phyloP scores from a whole-genome alignment of 2,888 invertebrate genomes.

The Polydrusus cervinus region DNA sequence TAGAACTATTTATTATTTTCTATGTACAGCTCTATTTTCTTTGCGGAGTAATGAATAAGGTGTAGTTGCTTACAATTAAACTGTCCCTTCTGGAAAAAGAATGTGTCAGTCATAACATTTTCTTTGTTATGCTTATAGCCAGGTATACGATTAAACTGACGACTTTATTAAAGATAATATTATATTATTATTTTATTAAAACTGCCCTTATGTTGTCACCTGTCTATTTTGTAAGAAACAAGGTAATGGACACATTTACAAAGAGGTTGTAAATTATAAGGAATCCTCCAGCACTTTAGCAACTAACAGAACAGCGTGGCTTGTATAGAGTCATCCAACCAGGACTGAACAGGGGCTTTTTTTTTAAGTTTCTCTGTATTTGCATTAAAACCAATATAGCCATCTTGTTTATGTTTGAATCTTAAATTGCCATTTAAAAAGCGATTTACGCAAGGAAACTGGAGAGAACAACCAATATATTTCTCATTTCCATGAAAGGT shows the following conservation, averaged over 20 bases:
- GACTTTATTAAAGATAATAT: background rate
- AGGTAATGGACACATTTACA: background rate
- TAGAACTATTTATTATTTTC: slow-evolving; percentile 21
- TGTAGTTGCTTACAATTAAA: slow-evolving; percentile 28
- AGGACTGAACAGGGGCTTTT: no score
- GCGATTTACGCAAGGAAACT: no score
- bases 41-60: slow-evolving; percentile 22
- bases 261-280: background rate
- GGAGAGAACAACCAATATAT: no score
- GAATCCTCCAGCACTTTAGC: no score
- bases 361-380: no score
- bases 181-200: background rate
- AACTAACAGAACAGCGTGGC: no score
- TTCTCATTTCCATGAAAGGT: no score
- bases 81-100: slow-evolving; percentile 28
- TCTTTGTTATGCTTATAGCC: background rate
- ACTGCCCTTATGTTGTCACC: slow-evolving; percentile 5
- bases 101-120: slow-evolving; percentile 37
- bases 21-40: slow-evolving; percentile 26
- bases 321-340: no score
- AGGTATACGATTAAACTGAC: background rate
- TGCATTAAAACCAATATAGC: no score
- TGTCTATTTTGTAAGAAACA: background rate
- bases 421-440: no score
- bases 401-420: no score